A percentile compares a stretch with the other conserved stretches of the same genome.
Evolutionary conservation across 2,888 invertebrate genomes (phyloP).

Genomic region (Sclerodermus sp.): DNA sequence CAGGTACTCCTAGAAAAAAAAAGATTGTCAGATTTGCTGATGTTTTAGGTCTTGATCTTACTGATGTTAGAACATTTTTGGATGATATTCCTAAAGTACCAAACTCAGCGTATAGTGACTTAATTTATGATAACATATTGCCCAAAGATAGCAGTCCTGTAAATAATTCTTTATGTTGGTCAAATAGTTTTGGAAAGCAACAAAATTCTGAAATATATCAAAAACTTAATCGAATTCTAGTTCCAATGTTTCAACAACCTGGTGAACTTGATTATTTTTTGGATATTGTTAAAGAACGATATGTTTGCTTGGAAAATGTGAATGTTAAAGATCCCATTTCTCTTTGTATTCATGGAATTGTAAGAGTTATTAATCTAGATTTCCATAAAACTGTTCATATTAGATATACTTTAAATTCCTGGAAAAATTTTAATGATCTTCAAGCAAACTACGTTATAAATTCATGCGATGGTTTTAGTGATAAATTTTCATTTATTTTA

Average conservation of each 20-base stretch:
- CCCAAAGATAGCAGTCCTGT: constrained; percentile 43
- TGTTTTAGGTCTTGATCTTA: constrained; percentile 88
- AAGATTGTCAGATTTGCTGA: constrained; percentile 96
- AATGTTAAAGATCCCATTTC: constrained; percentile 75
- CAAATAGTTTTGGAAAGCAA: constrained; percentile 55
- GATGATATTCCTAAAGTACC: constrained; percentile 89
- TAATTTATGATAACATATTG: constrained; percentile 65
- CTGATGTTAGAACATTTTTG: constrained; percentile 84
- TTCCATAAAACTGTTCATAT: constrained; percentile 90
- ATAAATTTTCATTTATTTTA: constrained; percentile 82
- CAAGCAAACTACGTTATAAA: constrained; percentile 80
- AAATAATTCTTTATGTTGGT: constrained; percentile 36
- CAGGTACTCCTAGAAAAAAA: constrained; percentile 82
- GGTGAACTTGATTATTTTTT: constrained; percentile 72
- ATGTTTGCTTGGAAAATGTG: constrained; percentile 86
- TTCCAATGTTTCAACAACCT: constrained; percentile 85
- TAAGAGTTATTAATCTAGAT: constrained; percentile 87
- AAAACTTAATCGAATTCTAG: constrained; percentile 59
- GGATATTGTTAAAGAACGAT: constrained; percentile 73
- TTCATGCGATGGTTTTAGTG: constrained; percentile 91
- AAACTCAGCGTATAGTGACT: constrained; percentile 81
- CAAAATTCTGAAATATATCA: constrained; percentile 14
- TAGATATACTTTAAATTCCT: constrained; percentile 82
- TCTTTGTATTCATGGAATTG: constrained; percentile 73
- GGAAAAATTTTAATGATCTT: constrained; percentile 83